Conservation (phyloP, 2,113 vertebrate species). For the Otolemur garnettii region DNA sequence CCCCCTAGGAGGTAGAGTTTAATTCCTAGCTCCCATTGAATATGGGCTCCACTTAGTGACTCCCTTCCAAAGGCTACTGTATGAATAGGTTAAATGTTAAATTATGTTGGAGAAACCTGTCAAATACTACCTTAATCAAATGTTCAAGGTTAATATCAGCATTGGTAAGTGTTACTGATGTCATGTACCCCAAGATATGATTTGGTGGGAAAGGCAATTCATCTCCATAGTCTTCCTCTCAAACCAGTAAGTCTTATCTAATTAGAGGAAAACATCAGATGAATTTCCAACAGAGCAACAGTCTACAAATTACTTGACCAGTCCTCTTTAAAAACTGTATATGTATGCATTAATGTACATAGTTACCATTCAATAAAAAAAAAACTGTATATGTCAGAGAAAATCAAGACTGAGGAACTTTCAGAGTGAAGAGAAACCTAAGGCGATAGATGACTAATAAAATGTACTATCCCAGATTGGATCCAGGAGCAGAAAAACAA, state of each 20-base stretch:
- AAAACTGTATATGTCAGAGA: neutral
- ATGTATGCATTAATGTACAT: no score
- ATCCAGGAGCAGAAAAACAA: neutral
- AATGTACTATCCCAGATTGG: neutral
- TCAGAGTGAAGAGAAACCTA: neutral
- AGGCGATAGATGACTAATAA: neutral
- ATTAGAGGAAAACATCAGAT: neutral
- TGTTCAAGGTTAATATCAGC: neutral
- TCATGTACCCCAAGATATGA: neutral
- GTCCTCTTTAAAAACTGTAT: neutral
- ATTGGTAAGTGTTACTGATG: neutral
- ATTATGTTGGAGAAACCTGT: neutral
- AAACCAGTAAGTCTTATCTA: neutral
- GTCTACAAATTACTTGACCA: neutral
- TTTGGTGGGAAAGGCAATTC: neutral
- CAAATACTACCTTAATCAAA: neutral
- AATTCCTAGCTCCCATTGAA: neutral
- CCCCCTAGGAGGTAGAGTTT: neutral
- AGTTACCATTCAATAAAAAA: no score
- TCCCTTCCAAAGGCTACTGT: neutral
- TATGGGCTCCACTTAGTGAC: neutral
- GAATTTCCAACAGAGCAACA: neutral
- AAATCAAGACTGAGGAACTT: neutral
- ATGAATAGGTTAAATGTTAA: neutral
- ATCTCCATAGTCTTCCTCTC: neutral